Evolutionary conservation across 2,113 vertebrate species (phyloP).

Genomic region (Phalacrocorax aristotelis): DNA sequence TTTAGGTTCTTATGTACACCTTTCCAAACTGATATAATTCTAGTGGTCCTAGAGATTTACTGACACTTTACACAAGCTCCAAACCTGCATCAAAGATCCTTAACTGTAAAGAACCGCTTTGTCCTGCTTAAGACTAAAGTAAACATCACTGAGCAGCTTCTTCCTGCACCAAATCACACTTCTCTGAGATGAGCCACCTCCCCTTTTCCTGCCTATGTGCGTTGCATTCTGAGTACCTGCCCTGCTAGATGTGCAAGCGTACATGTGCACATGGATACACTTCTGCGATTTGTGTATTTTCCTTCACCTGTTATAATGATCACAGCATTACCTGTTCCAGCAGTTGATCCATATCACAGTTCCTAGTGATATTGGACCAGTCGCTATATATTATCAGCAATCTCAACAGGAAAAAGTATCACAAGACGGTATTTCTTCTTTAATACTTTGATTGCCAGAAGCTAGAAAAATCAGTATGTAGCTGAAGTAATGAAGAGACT

Average conservation of each 20-base stretch:
- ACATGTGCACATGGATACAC: accelerated
- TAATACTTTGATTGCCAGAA: background rate
- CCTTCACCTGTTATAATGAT: background rate
- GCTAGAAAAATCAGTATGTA: background rate
- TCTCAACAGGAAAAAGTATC: background rate
- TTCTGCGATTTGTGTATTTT: background rate
- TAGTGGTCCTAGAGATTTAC: background rate
- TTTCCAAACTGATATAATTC: background rate
- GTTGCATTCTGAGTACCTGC: background rate
- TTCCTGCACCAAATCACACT: background rate
- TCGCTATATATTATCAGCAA: background rate
- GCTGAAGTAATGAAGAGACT: background rate
- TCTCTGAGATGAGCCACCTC: background rate
- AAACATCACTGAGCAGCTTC: background rate
- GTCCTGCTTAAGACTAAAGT: background rate
- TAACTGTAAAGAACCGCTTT: background rate
- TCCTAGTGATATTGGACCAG: background rate
- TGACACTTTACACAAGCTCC: background rate
- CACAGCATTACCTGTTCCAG: background rate
- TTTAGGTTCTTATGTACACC: background rate
- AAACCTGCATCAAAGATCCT: background rate
- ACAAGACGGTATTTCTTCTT: background rate
- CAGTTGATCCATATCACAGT: background rate
- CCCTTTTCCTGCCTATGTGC: background rate
- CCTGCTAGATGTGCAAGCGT: background rate